Base-by-base conservation (phyloP, 2,797 vertebrate genomes). In the Hippocampus kuda region DNA sequence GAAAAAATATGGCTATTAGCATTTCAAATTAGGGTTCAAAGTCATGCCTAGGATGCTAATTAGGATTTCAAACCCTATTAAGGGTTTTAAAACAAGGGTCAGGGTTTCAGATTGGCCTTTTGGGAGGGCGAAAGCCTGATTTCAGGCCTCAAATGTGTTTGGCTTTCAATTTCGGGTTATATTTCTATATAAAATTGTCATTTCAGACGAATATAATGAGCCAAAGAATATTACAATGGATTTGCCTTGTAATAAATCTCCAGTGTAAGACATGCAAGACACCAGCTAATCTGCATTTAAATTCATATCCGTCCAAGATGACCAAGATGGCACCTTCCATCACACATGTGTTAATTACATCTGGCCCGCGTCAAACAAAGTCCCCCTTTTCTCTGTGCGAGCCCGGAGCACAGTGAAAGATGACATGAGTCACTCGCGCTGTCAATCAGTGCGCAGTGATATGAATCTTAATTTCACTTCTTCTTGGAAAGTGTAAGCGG, bases 261-360 rank as follows among this genome's bases (percentile, higher is more conserved):
- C 59, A 61, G 13, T 26, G 16, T 26, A 30, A 34, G 26, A 20
- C 59, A 30, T 24, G 24, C 56, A 22, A 49, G 8, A 53, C 51
- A 53, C 18, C 30, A 34, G 27, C 59, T 61, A 30, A 61, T 61
- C 59, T 61, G 59, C 59, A 61, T 61, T 61, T 61, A 34, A 61
- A 61, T 61, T 61, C 59, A 8, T 38, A 61, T 61, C 30, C 59
- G 30, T 22, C 59, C 59, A 16, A 61, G 30, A 61, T 61, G 59
- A 61, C 59, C 59, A 20, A 38, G 59, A 61, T 61, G 59, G 27
- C 27, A 61, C 27, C 59, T 61, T 38, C 59, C 59, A 34, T 34
- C 59, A 34, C 59, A 34, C 30, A 30, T 16, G 59, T 61, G 59
- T 61, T 61, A 61, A 61, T 61, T 61, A 61, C 59, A 61, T 34